Evolutionary conservation across 2,888 invertebrate genomes (phyloP).

Genomic region (Noctua fimbriata): DNA sequence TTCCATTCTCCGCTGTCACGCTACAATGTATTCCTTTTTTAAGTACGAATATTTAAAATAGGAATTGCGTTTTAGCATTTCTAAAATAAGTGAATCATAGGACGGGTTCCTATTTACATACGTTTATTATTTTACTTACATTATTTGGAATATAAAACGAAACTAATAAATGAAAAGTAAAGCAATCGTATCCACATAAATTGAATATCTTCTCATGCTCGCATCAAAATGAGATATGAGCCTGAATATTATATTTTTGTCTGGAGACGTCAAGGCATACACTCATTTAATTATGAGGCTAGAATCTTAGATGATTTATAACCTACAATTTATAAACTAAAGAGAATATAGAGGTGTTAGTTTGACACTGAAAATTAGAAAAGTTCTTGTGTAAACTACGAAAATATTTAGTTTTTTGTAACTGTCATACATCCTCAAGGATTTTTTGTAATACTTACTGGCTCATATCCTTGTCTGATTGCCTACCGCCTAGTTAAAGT

Average conservation of each 20-base stretch:
- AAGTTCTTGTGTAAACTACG: neutral
- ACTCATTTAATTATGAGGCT: conserved; percentile 12
- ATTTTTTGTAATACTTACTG: too few species aligned
- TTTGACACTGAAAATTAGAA: neutral
- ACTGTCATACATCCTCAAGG: too few species aligned
- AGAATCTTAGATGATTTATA: conserved; percentile 19
- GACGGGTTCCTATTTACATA: neutral
- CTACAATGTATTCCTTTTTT: neutral
- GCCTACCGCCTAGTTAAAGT: too few species aligned
- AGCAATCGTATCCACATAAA: conserved; percentile 17
- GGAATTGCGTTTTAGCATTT: neutral
- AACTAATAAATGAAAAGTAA: neutral
- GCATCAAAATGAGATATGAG: conserved; percentile 24
- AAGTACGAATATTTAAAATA: too few species aligned
- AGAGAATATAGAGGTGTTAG: neutral
- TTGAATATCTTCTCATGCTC: conserved; percentile 38
- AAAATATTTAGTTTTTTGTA: neutral
- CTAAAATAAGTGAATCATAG: neutral
- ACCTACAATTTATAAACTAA: neutral
- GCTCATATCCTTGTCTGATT: neutral
- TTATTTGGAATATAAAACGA: neutral
- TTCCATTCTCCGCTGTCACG: neutral
- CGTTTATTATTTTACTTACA: neutral
- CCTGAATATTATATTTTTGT: conserved; percentile 19
- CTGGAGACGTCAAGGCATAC: conserved; percentile 31